These are phyloP conservation scores for Cyprinodon brontotheroides DNA, from an alignment of 2,113 vertebrate species.

Conservation along the genomic window DNA sequence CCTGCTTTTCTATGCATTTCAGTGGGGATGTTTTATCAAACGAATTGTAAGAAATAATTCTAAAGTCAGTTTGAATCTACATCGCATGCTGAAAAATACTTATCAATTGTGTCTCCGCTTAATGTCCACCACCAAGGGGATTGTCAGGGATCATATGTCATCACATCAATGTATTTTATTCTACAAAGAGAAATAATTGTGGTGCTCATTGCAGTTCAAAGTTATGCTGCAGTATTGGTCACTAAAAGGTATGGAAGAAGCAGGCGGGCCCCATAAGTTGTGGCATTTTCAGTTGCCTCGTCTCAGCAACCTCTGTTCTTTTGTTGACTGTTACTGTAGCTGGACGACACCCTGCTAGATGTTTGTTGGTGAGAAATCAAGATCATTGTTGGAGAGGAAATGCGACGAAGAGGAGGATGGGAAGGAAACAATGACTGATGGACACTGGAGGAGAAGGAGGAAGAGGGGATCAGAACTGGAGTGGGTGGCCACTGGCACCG, in stretches of 20 bases:
- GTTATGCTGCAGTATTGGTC: slow-evolving; percentile 1
- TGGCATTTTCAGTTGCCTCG: slow-evolving; percentile 58
- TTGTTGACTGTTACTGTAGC: slow-evolving; percentile 72
- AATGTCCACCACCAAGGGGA: no score
- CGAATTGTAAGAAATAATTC: no score
- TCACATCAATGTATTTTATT: neutral
- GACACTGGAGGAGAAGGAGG: slow-evolving; percentile 63
- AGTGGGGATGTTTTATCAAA: no score
- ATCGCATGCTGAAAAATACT: no score
- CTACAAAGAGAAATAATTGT: neutral
- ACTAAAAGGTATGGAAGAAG: slow-evolving; percentile 23
- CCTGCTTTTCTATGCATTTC: no score
- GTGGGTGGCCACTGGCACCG: slow-evolving; percentile 62
- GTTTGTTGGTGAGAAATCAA: slow-evolving; percentile 75
- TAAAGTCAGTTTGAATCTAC: no score
- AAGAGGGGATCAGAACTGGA: slow-evolving; percentile 67
- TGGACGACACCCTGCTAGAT: slow-evolving; percentile 60
- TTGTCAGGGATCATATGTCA: no score
- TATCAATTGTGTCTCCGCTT: no score
- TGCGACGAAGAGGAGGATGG: slow-evolving; percentile 39
- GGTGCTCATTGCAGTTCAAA: neutral
- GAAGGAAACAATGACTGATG: slow-evolving; percentile 71
- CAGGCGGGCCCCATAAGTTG: slow-evolving; percentile 61
- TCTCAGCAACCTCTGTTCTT: slow-evolving; percentile 65
- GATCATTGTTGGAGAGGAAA: slow-evolving; percentile 47